Conservation (phyloP, 2,888 invertebrate genomes). For the Epinotia brunnichana region DNA sequence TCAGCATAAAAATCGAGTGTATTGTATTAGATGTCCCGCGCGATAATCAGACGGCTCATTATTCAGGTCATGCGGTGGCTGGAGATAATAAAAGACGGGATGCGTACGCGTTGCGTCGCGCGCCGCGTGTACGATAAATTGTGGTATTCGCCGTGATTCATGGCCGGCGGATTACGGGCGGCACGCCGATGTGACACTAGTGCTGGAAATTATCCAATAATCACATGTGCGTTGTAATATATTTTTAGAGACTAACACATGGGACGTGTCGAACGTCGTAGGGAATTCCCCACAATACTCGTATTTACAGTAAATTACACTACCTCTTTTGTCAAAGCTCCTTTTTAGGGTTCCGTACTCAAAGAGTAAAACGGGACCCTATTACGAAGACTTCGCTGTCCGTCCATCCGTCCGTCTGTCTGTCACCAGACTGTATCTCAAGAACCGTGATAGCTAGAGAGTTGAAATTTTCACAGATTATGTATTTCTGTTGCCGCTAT, state of each 20-base stretch:
- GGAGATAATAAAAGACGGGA: slow-evolving; percentile 23
- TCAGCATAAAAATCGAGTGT: background rate
- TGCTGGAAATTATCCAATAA: slow-evolving; percentile 5
- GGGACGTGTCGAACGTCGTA: background rate
- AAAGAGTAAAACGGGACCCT: too few relatives aligned
- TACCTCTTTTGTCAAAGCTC: background rate
- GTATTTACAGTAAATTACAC: background rate
- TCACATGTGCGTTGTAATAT: background rate
- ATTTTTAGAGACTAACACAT: background rate
- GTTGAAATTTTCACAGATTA: too few relatives aligned
- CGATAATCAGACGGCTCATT: background rate
- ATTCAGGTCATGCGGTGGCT: slow-evolving; percentile 22
- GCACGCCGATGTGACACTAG: slow-evolving; percentile 29
- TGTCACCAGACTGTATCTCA: too few relatives aligned
- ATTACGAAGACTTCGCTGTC: too few relatives aligned
- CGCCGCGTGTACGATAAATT: slow-evolving; percentile 22
- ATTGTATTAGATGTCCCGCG: background rate
- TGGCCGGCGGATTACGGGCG: slow-evolving; percentile 11
- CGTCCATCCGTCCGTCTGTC: too few relatives aligned
- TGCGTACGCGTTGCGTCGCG: slow-evolving; percentile 1
- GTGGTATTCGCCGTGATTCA: slow-evolving; percentile 32
- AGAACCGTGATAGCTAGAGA: too few relatives aligned
- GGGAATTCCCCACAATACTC: background rate
- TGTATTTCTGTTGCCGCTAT: too few relatives aligned
- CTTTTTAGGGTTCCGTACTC: too few relatives aligned